A percentile compares a stretch with the other conserved stretches of the same genome.
Evolutionary conservation across 2,888 invertebrate genomes (phyloP).

Genomic region (Dasypogon diadema): DNA sequence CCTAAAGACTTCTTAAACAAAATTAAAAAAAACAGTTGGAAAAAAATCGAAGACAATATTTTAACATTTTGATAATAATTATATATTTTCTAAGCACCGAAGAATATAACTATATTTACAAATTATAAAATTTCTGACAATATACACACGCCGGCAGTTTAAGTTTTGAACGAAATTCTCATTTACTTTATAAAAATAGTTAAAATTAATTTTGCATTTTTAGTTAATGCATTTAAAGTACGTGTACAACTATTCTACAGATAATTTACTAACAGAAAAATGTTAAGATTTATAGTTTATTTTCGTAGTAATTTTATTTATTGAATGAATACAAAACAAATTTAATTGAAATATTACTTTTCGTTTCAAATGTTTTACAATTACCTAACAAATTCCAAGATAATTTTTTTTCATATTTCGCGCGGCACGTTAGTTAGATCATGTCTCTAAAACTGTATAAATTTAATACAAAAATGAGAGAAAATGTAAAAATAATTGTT

Average conservation of each 20-base stretch:
- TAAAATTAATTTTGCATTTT: slow-evolving; percentile 39
- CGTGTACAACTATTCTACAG: slow-evolving; percentile 23
- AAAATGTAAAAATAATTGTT: no score
- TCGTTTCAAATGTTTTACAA: slow-evolving; percentile 32
- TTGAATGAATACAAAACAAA: slow-evolving; percentile 20
- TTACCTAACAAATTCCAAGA: no score
- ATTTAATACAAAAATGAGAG: no score
- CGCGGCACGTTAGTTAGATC: slow-evolving; percentile 26
- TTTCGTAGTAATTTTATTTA: slow-evolving; percentile 4
- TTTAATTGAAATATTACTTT: slow-evolving; percentile 9
- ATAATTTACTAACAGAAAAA: slow-evolving; percentile 34
- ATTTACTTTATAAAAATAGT: slow-evolving; percentile 42
- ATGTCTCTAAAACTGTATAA: background rate
- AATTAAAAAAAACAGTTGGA: no score
- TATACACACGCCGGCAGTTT: slow-evolving; percentile 39
- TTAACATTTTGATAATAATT: slow-evolving; percentile 29
- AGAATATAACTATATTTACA: slow-evolving; percentile 45
- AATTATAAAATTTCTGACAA: slow-evolving; percentile 40
- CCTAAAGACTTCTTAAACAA: no score
- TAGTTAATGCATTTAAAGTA: background rate
- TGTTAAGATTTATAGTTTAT: slow-evolving; percentile 4
- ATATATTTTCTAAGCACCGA: slow-evolving; percentile 45
- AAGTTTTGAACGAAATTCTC: slow-evolving; percentile 41
- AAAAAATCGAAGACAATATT: slow-evolving; percentile 12
- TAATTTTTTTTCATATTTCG: no score